Evolutionary conservation across 2,888 invertebrate genomes (phyloP), one percentile per base, ranked within the genome.

Genomic region (Sphaeridia pumilis): DNA sequence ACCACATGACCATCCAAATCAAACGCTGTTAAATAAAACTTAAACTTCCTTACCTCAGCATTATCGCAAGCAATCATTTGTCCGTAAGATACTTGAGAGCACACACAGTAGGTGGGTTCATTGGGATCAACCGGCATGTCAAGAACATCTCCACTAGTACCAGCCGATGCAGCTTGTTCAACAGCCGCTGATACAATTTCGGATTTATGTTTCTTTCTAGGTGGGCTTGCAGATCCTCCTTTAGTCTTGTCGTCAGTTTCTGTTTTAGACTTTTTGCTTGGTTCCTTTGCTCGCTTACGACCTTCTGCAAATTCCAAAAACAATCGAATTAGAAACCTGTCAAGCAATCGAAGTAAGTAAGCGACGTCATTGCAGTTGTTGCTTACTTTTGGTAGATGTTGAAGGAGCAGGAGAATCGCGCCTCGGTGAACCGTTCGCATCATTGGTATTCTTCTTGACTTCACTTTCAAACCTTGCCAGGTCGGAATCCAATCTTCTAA

Each of bases 41-140:
- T 38, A 38, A 38, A n/a, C n/a, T n/a, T 31, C 73, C 76, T 76
- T 72, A 81, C 85, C 75, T 87, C 87, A 46, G 82, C 82, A 72
- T 93, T 93, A 73, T 94, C 93, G 76, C 93, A 94, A 59, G 87
- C 89, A 68, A 94, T 90, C 93, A 94, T 94, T 75, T 93, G 89
- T 52, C 93, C 93, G 67, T 90, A 93, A 3, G 92, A 92, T 46
- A 87, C 87, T 78, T 97, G 95, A 72, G 95, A 93, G 69, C 97
- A 98, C 35, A 94, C 75, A 70, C 95, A 98, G 70, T 98, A 98
- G 0, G 94, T 95, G 0, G 97, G 97, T 70, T 98, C 97, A 69
- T 97, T 97, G 0, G 97, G 97, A 76, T 98, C 76, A 1, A 79
- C 77, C 77, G 78, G 78, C 66, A 78, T 78, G 46, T 78, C 67